Evolutionary conservation across 2,113 vertebrate genomes (phyloP).

Genomic region (Cettia cetti): DNA sequence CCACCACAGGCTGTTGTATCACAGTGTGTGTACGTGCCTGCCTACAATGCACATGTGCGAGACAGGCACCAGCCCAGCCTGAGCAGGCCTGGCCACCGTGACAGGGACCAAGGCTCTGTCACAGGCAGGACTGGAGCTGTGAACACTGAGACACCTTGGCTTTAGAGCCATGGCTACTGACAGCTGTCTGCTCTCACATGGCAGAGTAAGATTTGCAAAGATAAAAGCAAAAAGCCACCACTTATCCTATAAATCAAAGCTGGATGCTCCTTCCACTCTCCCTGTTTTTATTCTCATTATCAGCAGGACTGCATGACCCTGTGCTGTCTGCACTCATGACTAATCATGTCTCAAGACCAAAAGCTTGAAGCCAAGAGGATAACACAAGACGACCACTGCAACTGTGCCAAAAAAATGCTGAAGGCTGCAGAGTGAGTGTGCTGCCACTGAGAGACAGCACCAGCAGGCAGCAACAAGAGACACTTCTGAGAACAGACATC

Average conservation of each 20-base stretch:
- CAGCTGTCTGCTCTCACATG: neutral
- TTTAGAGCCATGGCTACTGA: neutral
- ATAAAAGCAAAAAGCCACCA: neutral
- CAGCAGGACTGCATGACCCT: neutral
- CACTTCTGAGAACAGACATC: neutral
- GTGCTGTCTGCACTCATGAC: conserved; percentile 6
- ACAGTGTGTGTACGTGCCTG: rapidly evolving
- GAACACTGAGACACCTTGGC: neutral
- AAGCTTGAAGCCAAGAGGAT: conserved; percentile 9
- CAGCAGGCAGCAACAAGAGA: neutral
- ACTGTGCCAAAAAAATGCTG: neutral
- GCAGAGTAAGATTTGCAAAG: neutral
- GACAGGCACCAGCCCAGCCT: neutral
- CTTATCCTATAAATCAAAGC: neutral
- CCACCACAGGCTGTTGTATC: neutral
- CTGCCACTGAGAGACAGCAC: neutral
- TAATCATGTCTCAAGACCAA: neutral
- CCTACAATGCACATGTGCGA: rapidly evolving
- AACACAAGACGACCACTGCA: neutral
- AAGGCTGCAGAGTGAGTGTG: neutral
- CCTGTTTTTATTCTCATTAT: neutral
- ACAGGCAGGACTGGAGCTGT: neutral
- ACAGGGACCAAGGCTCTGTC: neutral
- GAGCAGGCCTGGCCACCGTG: neutral
- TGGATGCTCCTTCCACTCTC: neutral